These are phyloP conservation scores for Rhynchotus rufescens DNA, from an alignment of 2,797 vertebrate genomes.

Conservation along the genomic window DNA sequence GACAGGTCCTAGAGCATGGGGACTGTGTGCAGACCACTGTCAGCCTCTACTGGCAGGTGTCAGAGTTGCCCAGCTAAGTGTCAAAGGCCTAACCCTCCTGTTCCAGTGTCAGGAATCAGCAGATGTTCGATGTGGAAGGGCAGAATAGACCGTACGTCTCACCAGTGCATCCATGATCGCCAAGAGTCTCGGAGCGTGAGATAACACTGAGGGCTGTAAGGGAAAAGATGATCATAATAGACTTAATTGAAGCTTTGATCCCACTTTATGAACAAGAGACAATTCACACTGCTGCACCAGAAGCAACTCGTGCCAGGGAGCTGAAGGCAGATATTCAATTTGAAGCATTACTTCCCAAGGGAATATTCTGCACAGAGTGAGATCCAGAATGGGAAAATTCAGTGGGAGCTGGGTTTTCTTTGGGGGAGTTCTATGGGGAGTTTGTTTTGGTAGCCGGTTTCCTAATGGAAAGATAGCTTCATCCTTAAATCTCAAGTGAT, in stretches of 20 bases:
- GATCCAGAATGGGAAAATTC: conserved; percentile 53
- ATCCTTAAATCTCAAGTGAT: conserved; percentile 55
- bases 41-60: not conserved
- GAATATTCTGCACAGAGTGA: conserved; percentile 33
- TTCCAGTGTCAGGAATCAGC: not conserved
- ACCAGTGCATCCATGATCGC: not conserved
- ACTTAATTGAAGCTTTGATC: conserved; percentile 52
- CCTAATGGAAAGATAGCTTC: conserved; percentile 61
- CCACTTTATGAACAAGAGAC: conserved; percentile 57
- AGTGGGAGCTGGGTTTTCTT: conserved; percentile 36
- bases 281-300: conserved; percentile 49
- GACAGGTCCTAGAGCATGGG: not conserved
- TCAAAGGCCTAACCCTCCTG: not conserved
- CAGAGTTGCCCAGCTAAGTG: not conserved
- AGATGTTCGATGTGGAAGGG: not conserved
- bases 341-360: conserved; percentile 39
- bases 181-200: not conserved
- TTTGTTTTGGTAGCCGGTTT: conserved; percentile 55
- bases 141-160: not conserved
- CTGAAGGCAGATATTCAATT: conserved; percentile 48
- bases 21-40: not conserved
- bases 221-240: conserved; percentile 37
- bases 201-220: conserved; percentile 27
- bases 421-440: not conserved
- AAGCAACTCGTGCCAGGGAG: not conserved